Base-by-base conservation (phyloP, 2,888 invertebrate species). In the Iphiclides podalirius region DNA sequence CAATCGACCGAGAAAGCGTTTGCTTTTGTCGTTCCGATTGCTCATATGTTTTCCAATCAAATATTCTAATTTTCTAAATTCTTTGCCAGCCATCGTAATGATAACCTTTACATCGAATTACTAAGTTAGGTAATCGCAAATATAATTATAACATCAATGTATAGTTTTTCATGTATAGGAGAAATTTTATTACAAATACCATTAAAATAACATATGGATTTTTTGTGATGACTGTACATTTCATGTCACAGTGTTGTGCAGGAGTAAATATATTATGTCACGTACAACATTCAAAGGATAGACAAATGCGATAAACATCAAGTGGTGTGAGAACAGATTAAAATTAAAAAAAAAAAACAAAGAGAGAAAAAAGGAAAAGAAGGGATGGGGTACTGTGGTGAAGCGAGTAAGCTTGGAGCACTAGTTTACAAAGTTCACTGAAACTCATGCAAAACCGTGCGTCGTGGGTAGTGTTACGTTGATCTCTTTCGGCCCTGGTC, bases 401-500 rank as follows among this genome's bases (percentile, higher is more conserved):
- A 63, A 64, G 64, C 64, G 52, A 33, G 53, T 52, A 53, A 59
- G 52, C 54, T 52, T 37, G 52, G 52, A 42, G 43, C 44, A 54
- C 51, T 57, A 58, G 60, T 53, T 54, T 47, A 54, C 58, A 52
- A 47, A 49, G 36, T 37, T 26, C 9, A 44, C 37, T 28, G 44
- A 34, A 59, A 59, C 64, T 45, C 79, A 80, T 83, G 82, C 80
- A 67, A 67, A 66, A 73, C 70, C 68, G 79, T 81, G 80, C 75
- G 59, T 59, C 69, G 72, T 75, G 75, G 68, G 58, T 59, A 64
- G 73, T 77, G 73, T 73, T 66, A 66, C 69, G 71, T 67, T 79
- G 67, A 79, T 86, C 85, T 87, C 87, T 87, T 87, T 87, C 87
- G 86, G 86, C 87, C 87, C 87, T 87, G 87, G 86, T 87, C 67